Evolutionary conservation across 2,113 vertebrate genomes (phyloP), one percentile per base, ranked within the genome.

Genomic region (Cephalopholis sonnerati): DNA sequence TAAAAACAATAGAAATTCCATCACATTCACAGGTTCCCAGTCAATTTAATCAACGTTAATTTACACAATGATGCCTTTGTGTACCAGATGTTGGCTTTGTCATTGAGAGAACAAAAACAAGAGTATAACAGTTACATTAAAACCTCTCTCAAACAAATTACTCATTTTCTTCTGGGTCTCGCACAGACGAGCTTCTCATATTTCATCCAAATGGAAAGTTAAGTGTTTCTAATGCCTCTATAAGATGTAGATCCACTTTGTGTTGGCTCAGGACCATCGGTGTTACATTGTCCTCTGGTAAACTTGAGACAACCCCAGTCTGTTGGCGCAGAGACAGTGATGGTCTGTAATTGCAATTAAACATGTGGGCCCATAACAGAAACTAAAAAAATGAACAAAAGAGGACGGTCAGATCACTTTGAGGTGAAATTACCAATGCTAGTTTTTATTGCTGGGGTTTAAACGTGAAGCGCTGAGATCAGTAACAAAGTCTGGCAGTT

Each of bases 331-430:
- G 82, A 79, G 72, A 81, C 64, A 66, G 51, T 5, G 16, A 61
- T 76, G 57, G 50, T 82, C 62, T 88, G 79, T 58, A 79, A 69
- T 62, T 83, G 48, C 53, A 46, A 65, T 83, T 84, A 83, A 82
- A 85, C 62, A 18, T 22, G n/a, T 6, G 5, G 41, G 13, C 29
- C 54, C 46, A 39, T 57, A 61, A 79, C 55, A 46, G 44, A 67
- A 82, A 75, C n/a, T 16, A 27, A 41, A 53, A 61, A 57, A 2
- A 53, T 41, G 7, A 36, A 58, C 72, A 39, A 73, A 63, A 77
- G 68, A 64, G n/a, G 36, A 79, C 22, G 46, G 53, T 65, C n/a
- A 0, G 50, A 82, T 87, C 18, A 54, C 54, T 87, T 61, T 61
- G 44, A 66, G 57, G 82, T 79, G 15, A 82, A 86, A 74, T 36